Base-by-base conservation (phyloP, 2,113 vertebrate species). In the Protobothrops flavoviridis region DNA sequence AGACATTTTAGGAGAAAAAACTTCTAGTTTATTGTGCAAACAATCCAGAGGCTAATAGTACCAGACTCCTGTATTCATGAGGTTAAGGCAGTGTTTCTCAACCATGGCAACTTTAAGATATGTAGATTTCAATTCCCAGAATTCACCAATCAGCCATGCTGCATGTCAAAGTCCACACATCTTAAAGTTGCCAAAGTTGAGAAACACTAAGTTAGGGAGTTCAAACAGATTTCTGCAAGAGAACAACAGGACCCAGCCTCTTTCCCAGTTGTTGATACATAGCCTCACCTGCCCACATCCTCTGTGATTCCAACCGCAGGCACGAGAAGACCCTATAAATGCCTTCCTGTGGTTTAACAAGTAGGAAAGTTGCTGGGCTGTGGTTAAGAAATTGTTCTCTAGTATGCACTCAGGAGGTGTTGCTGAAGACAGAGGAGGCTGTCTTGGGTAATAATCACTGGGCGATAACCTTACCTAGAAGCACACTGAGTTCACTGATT, bases 151-250 rank as follows among this genome's bases (percentile, higher is more conserved):
- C 29, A 69, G n/a, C 64, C 64, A 69, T 69, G 29, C 64, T 69
- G 64, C 1, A n/a, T 15, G 64, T 69, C 64, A 6, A 69, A 69
- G 64, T 69, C 64, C 29, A 33, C 29, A 69, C 29, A 13, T 17
- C 64, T 69, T 69, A 69, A 69, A 33, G 12, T 33, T 69, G 64
- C 29, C 29, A 69, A 69, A 15, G 64, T 69, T 69, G 64, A 69
- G 64, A 69, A 69, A 69, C 64, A 33, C 64, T 69, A n/a, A 94
- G 91, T 61, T 87, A 93, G 12, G 21, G 88, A 90, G 87, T 95
- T 95, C 87, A 94, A 91, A 55, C 91, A 94, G 48, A 85, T 96
- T 96, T 92, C 93, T 93, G 93, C 94, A 94, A 90, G 89, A 92
- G 69, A 96, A 92, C 96, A 95, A 90, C 94, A 93, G 86, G 13